Evolutionary conservation across 1,140 invertebrate species (phyloP).

Genomic region (Polyergus mexicanus): DNA sequence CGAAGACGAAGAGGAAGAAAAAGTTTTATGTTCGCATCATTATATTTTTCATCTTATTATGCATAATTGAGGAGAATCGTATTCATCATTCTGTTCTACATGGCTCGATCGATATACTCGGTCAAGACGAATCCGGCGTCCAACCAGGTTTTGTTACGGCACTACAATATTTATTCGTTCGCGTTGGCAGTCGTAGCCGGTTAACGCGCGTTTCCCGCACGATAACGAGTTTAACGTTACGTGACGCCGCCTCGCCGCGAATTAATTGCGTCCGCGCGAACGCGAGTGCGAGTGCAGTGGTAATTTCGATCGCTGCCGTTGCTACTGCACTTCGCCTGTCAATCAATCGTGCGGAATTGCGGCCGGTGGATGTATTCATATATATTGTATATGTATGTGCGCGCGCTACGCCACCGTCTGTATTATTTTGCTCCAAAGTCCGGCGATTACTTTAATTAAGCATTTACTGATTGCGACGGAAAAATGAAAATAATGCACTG

Average conservation of each 20-base stretch:
- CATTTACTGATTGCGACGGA: constrained; percentile 71
- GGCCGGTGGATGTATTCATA: constrained; percentile 6
- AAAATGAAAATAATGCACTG: constrained; percentile 76
- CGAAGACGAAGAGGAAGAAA: not conserved
- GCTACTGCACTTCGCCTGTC: constrained; percentile 37
- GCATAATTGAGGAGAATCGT: not conserved
- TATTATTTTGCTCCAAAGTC: constrained; percentile 74
- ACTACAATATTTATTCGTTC: constrained; percentile 49
- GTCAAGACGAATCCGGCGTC: constrained; percentile 24
- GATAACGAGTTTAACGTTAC: constrained; percentile 54
- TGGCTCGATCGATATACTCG: not conserved
- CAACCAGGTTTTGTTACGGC: constrained; percentile 39
- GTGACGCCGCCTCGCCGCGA: constrained; percentile 46
- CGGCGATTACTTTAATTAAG: constrained; percentile 78
- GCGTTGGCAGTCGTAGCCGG: constrained; percentile 33
- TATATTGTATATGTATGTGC: not conserved
- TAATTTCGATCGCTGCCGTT: constrained; percentile 44
- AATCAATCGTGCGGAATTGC: constrained; percentile 50
- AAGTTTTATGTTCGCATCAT: not conserved
- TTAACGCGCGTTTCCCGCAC: constrained; percentile 47
- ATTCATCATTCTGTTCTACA: not conserved
- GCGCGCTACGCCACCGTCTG: not conserved
- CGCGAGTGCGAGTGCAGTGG: constrained; percentile 28
- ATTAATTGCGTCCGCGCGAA: constrained; percentile 41
- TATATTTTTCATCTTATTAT: not conserved